Evolutionary conservation across 2,888 invertebrate species (phyloP), one percentile per base, ranked within the genome.

Genomic region (Latrodectus hesperus): DNA sequence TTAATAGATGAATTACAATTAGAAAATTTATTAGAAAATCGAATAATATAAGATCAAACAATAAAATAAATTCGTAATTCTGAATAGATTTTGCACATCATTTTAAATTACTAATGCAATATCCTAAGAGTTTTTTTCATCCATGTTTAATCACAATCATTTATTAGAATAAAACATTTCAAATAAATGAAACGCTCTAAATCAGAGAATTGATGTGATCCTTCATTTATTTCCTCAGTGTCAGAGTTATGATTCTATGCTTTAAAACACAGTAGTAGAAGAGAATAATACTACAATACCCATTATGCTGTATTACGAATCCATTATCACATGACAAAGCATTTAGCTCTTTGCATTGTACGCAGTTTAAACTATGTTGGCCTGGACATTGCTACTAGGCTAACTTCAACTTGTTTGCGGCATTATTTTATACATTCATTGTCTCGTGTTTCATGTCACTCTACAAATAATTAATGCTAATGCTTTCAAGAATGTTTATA

Each of bases 401-500:
- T 52, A 38, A 71, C 75, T 76, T 76, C 70, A 65, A 76, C 71
- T 60, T 60, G 78, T 78, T 77, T 14, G 72, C 55, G 70, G 17
- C 83, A 51, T 38, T 67, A 83, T 49, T 71, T 71, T 12, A 64
- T 65, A 53, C 60, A 72, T 64, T 71, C 71, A 71, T 64, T 83
- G 83, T 53, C 75, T 71, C 71, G 71, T 83, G 83, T 83, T 73
- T 73, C 72, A 77, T 55, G 51, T 53, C 65, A 53, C 73, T 84
- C 77, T 77, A 71, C 72, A 77, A 78, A 84, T 84, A 84, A 84
- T 73, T 84, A 84, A 72, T 17, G 53, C 78, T 84, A 72, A 84
- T 83, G 70, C 76, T 73, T 72, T 73, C 77, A 83, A 83, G 83
- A 77, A 83, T 70, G 52, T 52, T 52, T 26, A 64, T 16, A 51